Conservation (phyloP, 2,888 invertebrate genomes). For the Odontomyia ornata region DNA sequence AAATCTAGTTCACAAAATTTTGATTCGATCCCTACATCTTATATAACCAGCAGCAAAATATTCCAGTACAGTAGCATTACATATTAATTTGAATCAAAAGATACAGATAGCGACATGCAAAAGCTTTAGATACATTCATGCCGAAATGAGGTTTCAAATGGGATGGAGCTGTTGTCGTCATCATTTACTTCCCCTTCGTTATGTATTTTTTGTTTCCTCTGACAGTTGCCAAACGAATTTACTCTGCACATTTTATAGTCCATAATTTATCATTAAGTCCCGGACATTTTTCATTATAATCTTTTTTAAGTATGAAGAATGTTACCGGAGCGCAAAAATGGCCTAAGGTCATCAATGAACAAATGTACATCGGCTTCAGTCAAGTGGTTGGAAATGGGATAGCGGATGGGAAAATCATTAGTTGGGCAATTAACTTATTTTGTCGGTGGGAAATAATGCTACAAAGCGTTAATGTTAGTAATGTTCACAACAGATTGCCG, state of each 20-base stretch:
- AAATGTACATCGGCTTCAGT: neutral
- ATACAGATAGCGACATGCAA: no score
- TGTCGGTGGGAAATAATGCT: neutral
- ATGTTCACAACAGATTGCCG: no score
- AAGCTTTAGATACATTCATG: no score
- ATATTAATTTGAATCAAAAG: no score
- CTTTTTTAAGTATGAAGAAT: conserved; percentile 48
- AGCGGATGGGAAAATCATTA: neutral
- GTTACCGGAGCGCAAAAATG: neutral
- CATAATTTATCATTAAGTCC: conserved; percentile 50
- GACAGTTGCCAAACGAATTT: conserved; percentile 49
- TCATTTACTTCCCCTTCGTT: neutral
- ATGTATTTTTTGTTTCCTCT: conserved; percentile 39
- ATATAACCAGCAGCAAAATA: no score
- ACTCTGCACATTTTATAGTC: conserved; percentile 45
- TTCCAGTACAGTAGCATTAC: no score
- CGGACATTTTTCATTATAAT: conserved; percentile 50
- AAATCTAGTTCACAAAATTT: no score
- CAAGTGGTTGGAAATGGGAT: neutral
- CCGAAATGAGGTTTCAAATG: no score
- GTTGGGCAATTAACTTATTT: neutral
- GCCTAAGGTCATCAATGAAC: neutral
- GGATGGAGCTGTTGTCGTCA: neutral
- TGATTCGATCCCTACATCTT: no score
- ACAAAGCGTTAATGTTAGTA: neutral